These are phyloP conservation scores for Condylura cristata DNA, from an alignment of 2,113 vertebrate species.

Conservation along the genomic window DNA sequence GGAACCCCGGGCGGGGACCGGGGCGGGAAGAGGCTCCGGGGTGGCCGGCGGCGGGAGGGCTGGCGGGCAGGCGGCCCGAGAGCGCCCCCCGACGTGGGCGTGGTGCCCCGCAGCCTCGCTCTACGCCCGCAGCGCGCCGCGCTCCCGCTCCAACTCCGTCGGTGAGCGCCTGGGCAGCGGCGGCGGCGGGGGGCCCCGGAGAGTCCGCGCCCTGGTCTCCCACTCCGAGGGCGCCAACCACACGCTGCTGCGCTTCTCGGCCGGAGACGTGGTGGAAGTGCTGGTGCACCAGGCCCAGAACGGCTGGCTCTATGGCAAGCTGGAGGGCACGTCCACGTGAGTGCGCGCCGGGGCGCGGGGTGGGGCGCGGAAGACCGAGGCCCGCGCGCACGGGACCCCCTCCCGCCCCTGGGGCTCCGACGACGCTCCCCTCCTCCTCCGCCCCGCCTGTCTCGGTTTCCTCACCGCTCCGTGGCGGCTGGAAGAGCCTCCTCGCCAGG, in stretches of 20 bases:
- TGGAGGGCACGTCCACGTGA: conserved; percentile 89
- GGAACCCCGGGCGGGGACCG: background rate
- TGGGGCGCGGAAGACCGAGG: background rate
- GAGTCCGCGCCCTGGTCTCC: conserved; percentile 92
- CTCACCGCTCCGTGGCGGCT: no score
- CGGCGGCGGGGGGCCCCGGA: conserved; percentile 17
- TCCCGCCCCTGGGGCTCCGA: background rate
- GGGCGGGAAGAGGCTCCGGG: background rate
- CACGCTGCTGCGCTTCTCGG: conserved; percentile 90
- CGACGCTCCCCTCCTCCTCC: background rate
- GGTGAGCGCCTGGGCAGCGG: conserved; percentile 86
- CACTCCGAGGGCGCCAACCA: conserved; percentile 85
- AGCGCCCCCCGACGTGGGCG: background rate
- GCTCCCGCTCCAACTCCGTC: conserved; percentile 91
- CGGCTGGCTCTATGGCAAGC: conserved; percentile 94
- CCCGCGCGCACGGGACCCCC: background rate
- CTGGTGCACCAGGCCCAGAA: conserved; percentile 89
- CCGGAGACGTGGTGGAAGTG: conserved; percentile 87
- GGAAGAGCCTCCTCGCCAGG: background rate
- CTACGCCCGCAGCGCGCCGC: conserved; percentile 60
- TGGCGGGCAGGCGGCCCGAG: background rate
- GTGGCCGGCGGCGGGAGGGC: background rate
- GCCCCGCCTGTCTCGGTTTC: no score
- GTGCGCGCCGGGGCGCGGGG: conserved; percentile 24
- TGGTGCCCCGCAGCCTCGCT: conserved; percentile 79